Evolutionary conservation across 2,113 vertebrate genomes (phyloP), one percentile per base, ranked within the genome.

Genomic region (Sterrhoptilus dennistouni): DNA sequence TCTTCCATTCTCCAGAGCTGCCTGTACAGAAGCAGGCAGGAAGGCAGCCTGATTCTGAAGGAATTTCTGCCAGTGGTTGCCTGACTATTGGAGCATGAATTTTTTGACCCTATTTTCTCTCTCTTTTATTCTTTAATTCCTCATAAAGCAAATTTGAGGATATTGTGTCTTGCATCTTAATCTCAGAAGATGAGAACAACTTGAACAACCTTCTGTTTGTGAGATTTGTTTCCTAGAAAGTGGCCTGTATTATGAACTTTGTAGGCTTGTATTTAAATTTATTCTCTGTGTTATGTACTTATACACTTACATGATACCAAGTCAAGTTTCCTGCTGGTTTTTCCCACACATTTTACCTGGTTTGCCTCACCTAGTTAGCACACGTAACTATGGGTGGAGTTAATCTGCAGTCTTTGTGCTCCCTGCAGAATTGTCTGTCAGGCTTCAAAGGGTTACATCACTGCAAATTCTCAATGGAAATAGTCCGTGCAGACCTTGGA

Each of bases 1-100:
- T 85, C 63, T 23, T 42, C 80, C 0, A 0, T 70, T 7, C 60
- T 72, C 77, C 2, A 0, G 47, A 90, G 84, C 29, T 91, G 57
- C 57, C 59, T 4, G 0, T 9, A 16, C 23, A 54, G n/a, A 45
- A 78, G n/a, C 0, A 0, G 20, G 25, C 11, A 57, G 49, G 47
- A 25, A 66, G 50, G 14, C 71, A 57, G 42, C 76, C 77, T 91
- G 42, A 13, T 83, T 81, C 47, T 3, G 1, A 83, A 45, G 20
- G 8, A 74, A 50, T 50, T 78, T 54, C 42, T 89, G 72, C 42
- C 80, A 74, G 42, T 44, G 31, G 11, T 8, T 56, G 11, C 10
- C 45, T 53, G 29, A n/a, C n/a, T 86, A 29, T 16, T 4, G 3
- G 42, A 63, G 60, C 47, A 66, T 59, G 29, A 20, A 6, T 66